Base-by-base conservation (phyloP, 2,113 vertebrate species). In the Leptobrachium leishanense region DNA sequence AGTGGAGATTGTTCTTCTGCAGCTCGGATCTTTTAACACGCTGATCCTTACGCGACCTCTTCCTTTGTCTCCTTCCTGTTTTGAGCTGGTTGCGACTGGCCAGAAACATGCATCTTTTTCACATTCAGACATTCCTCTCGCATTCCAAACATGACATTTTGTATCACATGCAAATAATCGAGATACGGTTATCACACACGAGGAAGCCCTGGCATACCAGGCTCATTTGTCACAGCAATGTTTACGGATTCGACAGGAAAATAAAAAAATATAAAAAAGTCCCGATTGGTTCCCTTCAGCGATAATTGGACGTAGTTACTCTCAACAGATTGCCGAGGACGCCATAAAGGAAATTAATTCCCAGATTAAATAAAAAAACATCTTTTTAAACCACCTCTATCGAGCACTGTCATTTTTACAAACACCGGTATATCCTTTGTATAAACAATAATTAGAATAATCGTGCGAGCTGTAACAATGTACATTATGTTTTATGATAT, bases 161-260 rank as follows among this genome's bases (percentile, higher is more conserved):
- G 42, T 62, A 63, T 77, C 68, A 77, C 54, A 50, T 70, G 39
- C 68, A 77, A 77, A 77, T 77, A 77, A 77, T 77, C 62, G 46
- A 77, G 76, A 70, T 77, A 46, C 62, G 75, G 15, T 43, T 70
- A 68, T 77, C 67, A 77, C 67, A 63, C 55, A 59, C 4, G 54
- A 31, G 67, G 62, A 41, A 41, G 40, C 70, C 54, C 76, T n/a
- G 76, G 76, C 68, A 62, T 15, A 62, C 67, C 6, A 44, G 54
- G n/a, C 68, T 63, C 67, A 71, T 77, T 63, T 77, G 54, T 77
- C 75, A 69, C 70, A 3, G 70, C 70, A 20, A 59, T 77, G 50
- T 59, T 31, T 15, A 68, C 39, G 50, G 62, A 77, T 77, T 40
- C 11, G 9, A 20, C 65, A 13, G 42, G 6, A 62, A 40, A 44